A percentile compares a stretch with the other conserved stretches of the same genome.
phyloP scores from a whole-genome alignment of 2,113 vertebrate species.

The Agelaius phoeniceus region DNA sequence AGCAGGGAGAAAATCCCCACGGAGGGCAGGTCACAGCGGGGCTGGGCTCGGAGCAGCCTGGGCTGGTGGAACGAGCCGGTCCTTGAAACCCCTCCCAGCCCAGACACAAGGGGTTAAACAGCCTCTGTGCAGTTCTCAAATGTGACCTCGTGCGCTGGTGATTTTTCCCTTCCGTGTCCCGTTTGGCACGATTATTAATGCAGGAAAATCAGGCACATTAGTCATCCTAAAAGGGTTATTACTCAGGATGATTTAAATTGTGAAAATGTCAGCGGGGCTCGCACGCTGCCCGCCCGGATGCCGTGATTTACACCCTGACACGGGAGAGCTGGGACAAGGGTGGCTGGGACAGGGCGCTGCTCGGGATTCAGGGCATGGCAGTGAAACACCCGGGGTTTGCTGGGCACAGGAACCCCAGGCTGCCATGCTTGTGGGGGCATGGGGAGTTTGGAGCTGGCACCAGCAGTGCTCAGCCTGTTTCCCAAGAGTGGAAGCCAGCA shows the following conservation, averaged over 20 bases:
- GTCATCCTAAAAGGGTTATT: conserved; percentile 88
- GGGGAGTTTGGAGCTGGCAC: background rate
- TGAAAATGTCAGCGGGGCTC: conserved; percentile 79
- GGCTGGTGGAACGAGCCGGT: fast-evolving
- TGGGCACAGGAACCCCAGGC: too few species aligned
- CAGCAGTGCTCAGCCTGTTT: background rate
- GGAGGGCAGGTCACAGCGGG: too few species aligned
- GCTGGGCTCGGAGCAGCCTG: background rate
- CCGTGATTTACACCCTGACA: conserved; percentile 80
- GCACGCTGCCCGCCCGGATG: conserved; percentile 59
- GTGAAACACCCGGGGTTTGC: background rate
- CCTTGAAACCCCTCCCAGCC: background rate
- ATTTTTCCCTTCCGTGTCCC: conserved; percentile 73
- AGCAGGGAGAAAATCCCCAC: fast-evolving
- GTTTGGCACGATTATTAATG: conserved; percentile 80
- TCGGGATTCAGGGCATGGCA: conserved; percentile 37
- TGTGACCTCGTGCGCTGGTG: conserved; percentile 73
- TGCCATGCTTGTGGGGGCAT: too few species aligned
- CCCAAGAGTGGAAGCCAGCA: background rate
- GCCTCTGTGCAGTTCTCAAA: conserved; percentile 37
- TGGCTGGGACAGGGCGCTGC: conserved; percentile 16
- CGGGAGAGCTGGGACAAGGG: conserved; percentile 41
- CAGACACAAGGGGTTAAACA: conserved; percentile 62
- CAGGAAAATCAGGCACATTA: conserved; percentile 84
- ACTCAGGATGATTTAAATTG: conserved; percentile 87